Conservation (phyloP, 2,797 vertebrate genomes). For the Rallus crepitans region DNA sequence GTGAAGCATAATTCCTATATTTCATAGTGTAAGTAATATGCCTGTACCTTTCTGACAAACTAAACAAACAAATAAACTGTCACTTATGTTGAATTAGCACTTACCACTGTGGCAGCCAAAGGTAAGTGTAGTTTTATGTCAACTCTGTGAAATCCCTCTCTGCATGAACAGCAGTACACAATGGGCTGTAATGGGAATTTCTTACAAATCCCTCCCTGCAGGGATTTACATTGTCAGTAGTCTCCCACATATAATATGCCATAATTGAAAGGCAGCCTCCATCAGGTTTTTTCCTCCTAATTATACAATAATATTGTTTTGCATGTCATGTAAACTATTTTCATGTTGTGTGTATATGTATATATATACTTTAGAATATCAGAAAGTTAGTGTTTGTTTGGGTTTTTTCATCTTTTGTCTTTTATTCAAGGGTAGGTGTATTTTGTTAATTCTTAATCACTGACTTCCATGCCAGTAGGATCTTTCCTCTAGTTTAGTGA, state of each 20-base stretch:
- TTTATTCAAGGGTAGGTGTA: not conserved
- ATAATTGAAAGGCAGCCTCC: slow-evolving; percentile 31
- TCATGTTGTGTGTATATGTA: not conserved
- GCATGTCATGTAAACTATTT: not conserved
- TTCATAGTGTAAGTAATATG: not conserved
- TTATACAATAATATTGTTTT: not conserved
- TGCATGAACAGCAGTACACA: slow-evolving; percentile 6
- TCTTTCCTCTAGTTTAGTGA: not conserved
- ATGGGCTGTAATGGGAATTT: slow-evolving; percentile 46
- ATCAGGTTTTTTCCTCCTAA: not conserved
- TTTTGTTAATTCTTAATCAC: not conserved
- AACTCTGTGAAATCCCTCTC: slow-evolving; percentile 20
- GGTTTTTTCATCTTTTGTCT: not conserved
- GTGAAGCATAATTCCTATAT: not conserved
- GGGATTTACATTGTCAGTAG: slow-evolving; percentile 15
- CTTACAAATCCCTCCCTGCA: slow-evolving; percentile 56
- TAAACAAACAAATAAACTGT: slow-evolving; percentile 21
- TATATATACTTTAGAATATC: not conserved
- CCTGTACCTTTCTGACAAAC: slow-evolving; percentile 27
- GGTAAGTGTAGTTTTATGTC: slow-evolving; percentile 41
- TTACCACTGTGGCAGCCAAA: slow-evolving; percentile 21
- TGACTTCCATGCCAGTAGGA: not conserved
- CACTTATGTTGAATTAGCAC: slow-evolving; percentile 36
- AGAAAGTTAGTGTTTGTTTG: not conserved
- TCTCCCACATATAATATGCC: not conserved